Conservation (phyloP, 2,888 invertebrate genomes). For the Machimus rusticus region DNA sequence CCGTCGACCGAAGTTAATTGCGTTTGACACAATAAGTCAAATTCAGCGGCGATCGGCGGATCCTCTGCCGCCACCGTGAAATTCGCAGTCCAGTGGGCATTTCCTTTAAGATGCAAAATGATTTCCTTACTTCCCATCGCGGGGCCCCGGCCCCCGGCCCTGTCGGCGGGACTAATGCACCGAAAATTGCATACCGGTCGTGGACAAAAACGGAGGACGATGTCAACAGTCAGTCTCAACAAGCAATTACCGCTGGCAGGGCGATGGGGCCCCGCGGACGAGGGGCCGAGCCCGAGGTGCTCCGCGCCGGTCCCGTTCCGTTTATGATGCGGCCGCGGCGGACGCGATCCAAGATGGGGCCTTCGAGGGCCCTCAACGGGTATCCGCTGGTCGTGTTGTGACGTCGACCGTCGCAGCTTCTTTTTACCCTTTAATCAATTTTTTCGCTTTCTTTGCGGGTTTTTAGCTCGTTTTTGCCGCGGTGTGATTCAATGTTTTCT, state of each 20-base stretch:
- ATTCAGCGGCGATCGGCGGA: background rate
- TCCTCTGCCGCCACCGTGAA: background rate
- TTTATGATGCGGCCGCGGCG: slow-evolving; percentile 19
- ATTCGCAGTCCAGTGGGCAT: slow-evolving; percentile 25
- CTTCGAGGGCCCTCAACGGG: slow-evolving; percentile 33
- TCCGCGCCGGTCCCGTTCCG: background rate
- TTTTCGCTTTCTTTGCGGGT: slow-evolving; percentile 33
- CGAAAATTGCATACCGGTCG: slow-evolving; percentile 25
- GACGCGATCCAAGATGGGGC: slow-evolving; percentile 3
- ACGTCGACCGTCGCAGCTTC: slow-evolving; percentile 20
- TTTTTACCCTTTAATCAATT: slow-evolving; percentile 11
- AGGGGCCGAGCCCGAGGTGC: background rate
- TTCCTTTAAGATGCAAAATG: slow-evolving; percentile 34
- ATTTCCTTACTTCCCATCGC: background rate
- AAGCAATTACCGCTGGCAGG: slow-evolving; percentile 42
- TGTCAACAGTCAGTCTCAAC: slow-evolving; percentile 44
- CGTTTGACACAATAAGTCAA: slow-evolving; percentile 34
- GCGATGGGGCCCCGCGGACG: background rate
- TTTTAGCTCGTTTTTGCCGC: slow-evolving; percentile 39
- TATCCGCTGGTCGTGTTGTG: slow-evolving; percentile 32
- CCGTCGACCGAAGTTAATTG: background rate
- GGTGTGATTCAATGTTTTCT: slow-evolving; percentile 48
- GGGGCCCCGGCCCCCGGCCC: background rate
- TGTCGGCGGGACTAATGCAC: slow-evolving; percentile 6
- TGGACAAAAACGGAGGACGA: slow-evolving; percentile 41